Evolutionary conservation across 2,888 invertebrate species (phyloP).

Genomic region (Chelonus formosanus): DNA sequence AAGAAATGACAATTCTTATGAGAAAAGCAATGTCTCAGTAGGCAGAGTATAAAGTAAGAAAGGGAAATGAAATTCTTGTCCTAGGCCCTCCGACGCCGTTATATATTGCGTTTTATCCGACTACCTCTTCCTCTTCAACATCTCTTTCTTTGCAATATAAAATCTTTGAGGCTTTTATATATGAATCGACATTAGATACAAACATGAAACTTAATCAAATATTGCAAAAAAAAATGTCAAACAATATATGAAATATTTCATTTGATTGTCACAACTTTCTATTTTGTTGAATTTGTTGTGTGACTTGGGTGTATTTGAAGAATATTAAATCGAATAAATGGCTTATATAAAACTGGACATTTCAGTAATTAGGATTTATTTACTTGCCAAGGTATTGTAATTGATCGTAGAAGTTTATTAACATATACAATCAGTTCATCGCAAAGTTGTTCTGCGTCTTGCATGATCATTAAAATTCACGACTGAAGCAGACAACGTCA

Average conservation of each 20-base stretch:
- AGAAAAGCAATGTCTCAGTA: slow-evolving; percentile 43
- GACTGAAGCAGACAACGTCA: slow-evolving; percentile 31
- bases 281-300: too few species aligned
- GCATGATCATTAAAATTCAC: slow-evolving; percentile 35
- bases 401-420: slow-evolving; percentile 3
- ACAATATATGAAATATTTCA: too few species aligned
- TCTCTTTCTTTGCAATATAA: slow-evolving; percentile 30
- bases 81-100: slow-evolving; percentile 41
- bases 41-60: slow-evolving; percentile 45
- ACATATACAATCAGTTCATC: slow-evolving; percentile 38
- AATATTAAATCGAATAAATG: too few species aligned
- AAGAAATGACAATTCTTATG: slow-evolving; percentile 36
- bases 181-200: not conserved
- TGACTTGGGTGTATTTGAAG: too few species aligned
- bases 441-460: slow-evolving; percentile 30
- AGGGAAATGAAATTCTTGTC: slow-evolving; percentile 56
- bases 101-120: slow-evolving; percentile 41
- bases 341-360: too few species aligned
- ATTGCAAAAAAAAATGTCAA: not conserved
- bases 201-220: slow-evolving; percentile 4
- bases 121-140: slow-evolving; percentile 24
- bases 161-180: slow-evolving; percentile 35
- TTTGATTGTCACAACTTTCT: too few species aligned
- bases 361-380: not conserved
- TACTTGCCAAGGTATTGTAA: not conserved